These are phyloP conservation scores for Neomonachus schauinslandi DNA, from an alignment of 2,113 vertebrate species.

Conservation along the genomic window DNA sequence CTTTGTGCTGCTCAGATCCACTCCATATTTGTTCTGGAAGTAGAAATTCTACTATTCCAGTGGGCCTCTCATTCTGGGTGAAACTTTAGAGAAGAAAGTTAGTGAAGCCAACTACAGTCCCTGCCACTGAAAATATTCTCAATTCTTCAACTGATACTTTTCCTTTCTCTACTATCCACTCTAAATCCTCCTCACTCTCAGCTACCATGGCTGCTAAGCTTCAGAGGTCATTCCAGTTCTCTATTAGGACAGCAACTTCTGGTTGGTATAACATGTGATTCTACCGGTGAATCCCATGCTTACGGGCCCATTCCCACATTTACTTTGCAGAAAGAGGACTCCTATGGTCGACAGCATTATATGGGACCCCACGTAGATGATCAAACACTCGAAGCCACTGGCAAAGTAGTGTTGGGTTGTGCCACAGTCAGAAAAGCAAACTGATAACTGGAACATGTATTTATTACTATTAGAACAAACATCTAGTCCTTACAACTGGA, in stretches of 20 bases:
- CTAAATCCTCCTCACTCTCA: neutral
- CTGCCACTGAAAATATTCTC: neutral
- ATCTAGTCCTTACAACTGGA: neutral
- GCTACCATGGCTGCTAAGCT: neutral
- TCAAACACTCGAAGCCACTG: neutral
- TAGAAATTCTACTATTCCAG: neutral
- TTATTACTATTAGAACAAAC: neutral
- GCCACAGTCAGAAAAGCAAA: neutral
- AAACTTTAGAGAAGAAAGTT: neutral
- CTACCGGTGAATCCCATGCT: neutral
- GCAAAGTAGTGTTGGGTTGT: neutral
- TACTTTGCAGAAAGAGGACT: neutral
- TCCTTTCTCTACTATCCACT: neutral
- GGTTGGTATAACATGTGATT: neutral
- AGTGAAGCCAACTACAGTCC: neutral
- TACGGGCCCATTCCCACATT: neutral
- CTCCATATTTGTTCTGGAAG: neutral
- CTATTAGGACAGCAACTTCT: neutral
- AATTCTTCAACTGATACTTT: neutral
- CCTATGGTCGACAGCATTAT: neutral
- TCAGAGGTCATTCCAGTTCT: neutral
- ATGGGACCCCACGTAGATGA: neutral
- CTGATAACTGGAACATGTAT: neutral
- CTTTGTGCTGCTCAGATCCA: neutral
- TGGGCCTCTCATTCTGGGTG: neutral